These are phyloP conservation scores for Drosophila neutralis DNA, from an alignment of 2,888 invertebrate species.

Conservation along the genomic window DNA sequence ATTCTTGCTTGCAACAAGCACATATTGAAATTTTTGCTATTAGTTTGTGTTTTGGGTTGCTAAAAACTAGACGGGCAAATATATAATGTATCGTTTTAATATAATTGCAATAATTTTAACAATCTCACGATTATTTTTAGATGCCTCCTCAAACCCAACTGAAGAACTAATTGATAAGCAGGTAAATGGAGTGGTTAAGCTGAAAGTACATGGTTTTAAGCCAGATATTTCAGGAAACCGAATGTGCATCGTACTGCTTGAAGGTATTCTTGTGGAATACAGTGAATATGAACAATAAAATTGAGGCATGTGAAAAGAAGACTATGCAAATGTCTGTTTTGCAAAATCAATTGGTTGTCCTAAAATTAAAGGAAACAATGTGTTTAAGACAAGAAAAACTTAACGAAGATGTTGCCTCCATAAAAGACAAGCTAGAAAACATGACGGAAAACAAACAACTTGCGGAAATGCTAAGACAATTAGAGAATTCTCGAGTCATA, in stretches of 20 bases:
- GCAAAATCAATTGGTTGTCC: constrained; percentile 38
- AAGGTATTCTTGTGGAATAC: constrained; percentile 29
- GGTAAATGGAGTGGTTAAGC: neutral
- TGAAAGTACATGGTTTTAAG: neutral
- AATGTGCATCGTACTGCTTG: constrained; percentile 35
- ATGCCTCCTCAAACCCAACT: neutral
- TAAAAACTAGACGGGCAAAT: neutral
- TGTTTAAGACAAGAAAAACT: constrained; percentile 23
- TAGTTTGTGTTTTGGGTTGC: constrained; percentile 15
- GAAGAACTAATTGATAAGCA: neutral
- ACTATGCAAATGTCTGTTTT: constrained; percentile 31
- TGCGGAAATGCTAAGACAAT: constrained; percentile 17
- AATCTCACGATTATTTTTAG: neutral
- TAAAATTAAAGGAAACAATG: constrained; percentile 34
- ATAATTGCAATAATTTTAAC: neutral
- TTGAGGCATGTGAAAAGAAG: constrained; percentile 39
- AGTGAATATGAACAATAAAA: constrained; percentile 17
- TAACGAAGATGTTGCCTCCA: constrained; percentile 16
- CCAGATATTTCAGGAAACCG: neutral
- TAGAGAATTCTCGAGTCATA: constrained; percentile 16
- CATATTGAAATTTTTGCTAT: neutral
- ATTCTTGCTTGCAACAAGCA: constrained; percentile 25
- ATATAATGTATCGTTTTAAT: constrained; percentile 7
- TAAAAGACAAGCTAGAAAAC: constrained; percentile 20
- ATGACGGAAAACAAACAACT: constrained; percentile 16